A percentile compares a stretch with the other conserved stretches of the same genome.
Evolutionary conservation across 2,888 invertebrate species (phyloP).

Genomic region (Noctua fimbriata): DNA sequence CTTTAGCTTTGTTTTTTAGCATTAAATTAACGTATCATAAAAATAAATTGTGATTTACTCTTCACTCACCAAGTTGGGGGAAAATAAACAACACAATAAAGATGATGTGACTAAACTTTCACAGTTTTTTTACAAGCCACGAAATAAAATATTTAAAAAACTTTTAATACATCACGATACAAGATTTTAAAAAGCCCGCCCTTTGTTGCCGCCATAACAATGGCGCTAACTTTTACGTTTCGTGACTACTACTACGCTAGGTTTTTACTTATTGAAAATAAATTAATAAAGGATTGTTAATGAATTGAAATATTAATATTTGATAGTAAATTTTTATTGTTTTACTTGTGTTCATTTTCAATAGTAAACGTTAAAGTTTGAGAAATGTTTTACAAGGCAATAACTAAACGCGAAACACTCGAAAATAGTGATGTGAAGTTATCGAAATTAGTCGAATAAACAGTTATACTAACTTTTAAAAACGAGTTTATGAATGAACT

Average conservation of each 20-base stretch:
- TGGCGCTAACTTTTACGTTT: slow-evolving; percentile 18
- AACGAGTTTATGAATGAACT: background rate
- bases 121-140: background rate
- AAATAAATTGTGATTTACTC: background rate
- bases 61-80: background rate
- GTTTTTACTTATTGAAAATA: background rate
- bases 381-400: background rate
- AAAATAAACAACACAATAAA: too few species aligned
- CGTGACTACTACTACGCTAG: background rate
- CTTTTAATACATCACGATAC: too few species aligned
- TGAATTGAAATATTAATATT: background rate
- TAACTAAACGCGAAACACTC: background rate
- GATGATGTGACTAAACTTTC: background rate
- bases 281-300: background rate
- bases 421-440: background rate
- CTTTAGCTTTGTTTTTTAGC: background rate
- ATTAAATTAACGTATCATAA: background rate
- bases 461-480: too few species aligned
- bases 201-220: slow-evolving; percentile 9
- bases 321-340: background rate
- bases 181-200: slow-evolving; percentile 48
- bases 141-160: background rate
- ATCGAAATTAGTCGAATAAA: background rate
- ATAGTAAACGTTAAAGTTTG: background rate
- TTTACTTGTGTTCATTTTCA: background rate